Evolutionary conservation across 2,113 vertebrate genomes (phyloP).

Genomic region (Pygoscelis adeliae): DNA sequence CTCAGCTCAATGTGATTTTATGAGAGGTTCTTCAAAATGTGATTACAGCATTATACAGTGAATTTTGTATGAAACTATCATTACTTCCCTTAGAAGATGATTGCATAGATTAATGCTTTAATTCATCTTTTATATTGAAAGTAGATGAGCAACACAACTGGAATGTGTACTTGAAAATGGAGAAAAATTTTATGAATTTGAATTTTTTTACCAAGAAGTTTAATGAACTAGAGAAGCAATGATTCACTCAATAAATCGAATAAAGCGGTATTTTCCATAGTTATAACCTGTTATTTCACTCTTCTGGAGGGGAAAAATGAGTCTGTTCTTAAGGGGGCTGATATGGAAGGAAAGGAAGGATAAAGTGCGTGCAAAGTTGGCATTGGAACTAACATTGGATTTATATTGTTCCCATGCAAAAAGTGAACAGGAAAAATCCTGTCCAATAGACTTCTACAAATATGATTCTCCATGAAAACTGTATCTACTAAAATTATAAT

Average conservation of each 20-base stretch:
- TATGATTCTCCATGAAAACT: background rate
- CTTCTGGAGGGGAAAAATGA: background rate
- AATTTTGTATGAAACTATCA: background rate
- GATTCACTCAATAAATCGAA: background rate
- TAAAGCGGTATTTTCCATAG: background rate
- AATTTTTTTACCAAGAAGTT: background rate
- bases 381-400: background rate
- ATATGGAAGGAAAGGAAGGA: background rate
- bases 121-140: slow-evolving; percentile 6
- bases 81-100: background rate
- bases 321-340: background rate
- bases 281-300: background rate
- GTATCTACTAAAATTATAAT: background rate
- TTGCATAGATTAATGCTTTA: slow-evolving; percentile 18
- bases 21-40: background rate
- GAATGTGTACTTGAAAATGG: background rate
- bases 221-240: background rate
- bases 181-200: slow-evolving; percentile 9
- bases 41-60: background rate
- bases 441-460: background rate
- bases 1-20: background rate
- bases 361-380: background rate
- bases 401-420: background rate
- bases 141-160: slow-evolving; percentile 14
- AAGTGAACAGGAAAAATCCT: background rate